These are phyloP conservation scores for Seison nebaliae DNA, from an alignment of 1,140 invertebrate genomes.

Conservation along the genomic window DNA sequence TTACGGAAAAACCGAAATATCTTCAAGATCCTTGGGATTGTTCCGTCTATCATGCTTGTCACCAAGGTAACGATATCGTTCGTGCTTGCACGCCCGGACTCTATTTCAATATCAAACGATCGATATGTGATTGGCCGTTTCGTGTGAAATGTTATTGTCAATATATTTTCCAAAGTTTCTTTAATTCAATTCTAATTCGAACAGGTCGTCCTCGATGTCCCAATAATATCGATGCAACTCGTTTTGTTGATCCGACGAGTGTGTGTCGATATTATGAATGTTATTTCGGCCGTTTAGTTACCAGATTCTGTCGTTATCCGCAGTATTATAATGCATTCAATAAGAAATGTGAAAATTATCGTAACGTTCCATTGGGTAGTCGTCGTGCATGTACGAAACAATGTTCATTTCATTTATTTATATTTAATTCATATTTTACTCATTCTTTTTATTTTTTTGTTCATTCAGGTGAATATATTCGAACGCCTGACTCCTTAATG, in stretches of 20 bases:
- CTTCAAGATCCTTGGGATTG: constrained; percentile 11
- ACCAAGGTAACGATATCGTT: constrained; percentile 6
- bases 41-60: constrained; percentile 12
- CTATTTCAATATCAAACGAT: constrained; percentile 7
- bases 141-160: constrained; percentile 2
- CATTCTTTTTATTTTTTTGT: no score
- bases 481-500: constrained; percentile 2
- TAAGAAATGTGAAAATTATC: constrained; percentile 10
- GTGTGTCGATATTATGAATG: constrained; percentile 13
- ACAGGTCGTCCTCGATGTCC: constrained; percentile 7
- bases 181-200: background rate
- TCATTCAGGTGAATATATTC: constrained; percentile 12
- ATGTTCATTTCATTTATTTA: no score
- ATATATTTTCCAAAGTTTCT: background rate
- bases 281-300: constrained; percentile 5
- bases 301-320: constrained; percentile 7
- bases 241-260: constrained; percentile 11
- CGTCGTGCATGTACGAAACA: constrained; percentile 8
- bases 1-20: background rate
- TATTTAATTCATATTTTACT: no score
- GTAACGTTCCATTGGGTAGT: constrained; percentile 8
- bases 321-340: constrained; percentile 3
- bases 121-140: constrained; percentile 9
- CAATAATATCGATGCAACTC: constrained; percentile 2
- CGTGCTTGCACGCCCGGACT: constrained; percentile 8